phyloP scores from a whole-genome alignment of 2,113 vertebrate genomes.

The Hippocampus zosterae region DNA sequence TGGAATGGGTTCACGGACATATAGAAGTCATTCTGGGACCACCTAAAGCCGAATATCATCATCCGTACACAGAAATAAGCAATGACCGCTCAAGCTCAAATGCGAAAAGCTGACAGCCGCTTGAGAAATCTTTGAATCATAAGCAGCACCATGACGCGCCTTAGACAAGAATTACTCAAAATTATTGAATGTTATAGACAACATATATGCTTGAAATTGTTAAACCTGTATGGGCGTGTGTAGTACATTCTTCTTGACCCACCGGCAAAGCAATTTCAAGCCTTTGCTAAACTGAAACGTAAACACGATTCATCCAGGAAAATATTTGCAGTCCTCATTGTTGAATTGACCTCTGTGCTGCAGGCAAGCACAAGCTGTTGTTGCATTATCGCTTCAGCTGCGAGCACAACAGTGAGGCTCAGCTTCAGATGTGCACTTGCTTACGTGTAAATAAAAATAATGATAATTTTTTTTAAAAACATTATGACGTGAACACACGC shows the following conservation, averaged over 20 bases:
- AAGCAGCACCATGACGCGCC: constrained; percentile 5
- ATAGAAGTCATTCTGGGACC: constrained; percentile 59
- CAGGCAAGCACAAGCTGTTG: constrained; percentile 31
- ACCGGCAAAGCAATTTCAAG: constrained; percentile 8
- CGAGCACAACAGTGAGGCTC: constrained; percentile 24
- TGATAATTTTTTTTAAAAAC: background rate
- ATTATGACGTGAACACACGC: background rate
- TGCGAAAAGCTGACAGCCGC: constrained; percentile 13
- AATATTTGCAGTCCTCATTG: constrained; percentile 48
- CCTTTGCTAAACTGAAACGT: constrained; percentile 40
- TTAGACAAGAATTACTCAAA: constrained; percentile 16
- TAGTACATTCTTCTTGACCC: constrained; percentile 36
- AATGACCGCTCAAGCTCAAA: constrained; percentile 54
- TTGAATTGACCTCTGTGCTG: constrained; percentile 42
- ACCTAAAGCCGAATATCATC: constrained; percentile 62
- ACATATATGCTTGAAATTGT: constrained; percentile 3
- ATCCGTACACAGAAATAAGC: constrained; percentile 49
- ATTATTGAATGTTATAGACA: constrained; percentile 11
- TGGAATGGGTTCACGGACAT: constrained; percentile 51
- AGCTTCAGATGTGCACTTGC: constrained; percentile 4
- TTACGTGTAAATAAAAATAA: background rate
- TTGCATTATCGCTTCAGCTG: constrained; percentile 37
- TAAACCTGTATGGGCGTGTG: background rate
- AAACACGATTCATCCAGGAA: constrained; percentile 41
- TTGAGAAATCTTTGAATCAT: constrained; percentile 20